These are phyloP conservation scores for Indicator maculatus DNA, from an alignment of 2,113 vertebrate species.

Conservation along the genomic window DNA sequence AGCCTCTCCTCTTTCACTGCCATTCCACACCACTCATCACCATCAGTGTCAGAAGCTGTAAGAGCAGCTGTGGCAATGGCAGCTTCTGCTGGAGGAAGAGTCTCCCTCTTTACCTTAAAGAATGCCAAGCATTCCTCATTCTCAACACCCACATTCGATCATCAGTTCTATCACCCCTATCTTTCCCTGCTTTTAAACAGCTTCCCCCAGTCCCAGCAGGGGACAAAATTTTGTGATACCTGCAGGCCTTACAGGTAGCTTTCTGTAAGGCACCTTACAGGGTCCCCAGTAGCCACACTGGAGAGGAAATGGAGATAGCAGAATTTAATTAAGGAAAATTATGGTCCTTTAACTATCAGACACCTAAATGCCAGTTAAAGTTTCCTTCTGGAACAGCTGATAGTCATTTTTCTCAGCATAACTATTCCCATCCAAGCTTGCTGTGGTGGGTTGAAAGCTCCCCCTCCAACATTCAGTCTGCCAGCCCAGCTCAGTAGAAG, in stretches of 20 bases:
- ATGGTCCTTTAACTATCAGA: neutral
- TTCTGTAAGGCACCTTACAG: neutral
- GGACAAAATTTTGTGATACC: neutral
- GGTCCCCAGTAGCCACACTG: neutral
- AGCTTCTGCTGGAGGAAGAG: conserved; percentile 61
- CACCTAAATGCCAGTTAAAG: neutral
- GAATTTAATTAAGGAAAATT: neutral
- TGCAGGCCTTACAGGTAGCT: neutral
- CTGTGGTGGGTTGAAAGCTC: no score
- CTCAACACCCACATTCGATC: conserved; percentile 65
- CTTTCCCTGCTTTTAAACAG: conserved; percentile 23
- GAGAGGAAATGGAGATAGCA: neutral
- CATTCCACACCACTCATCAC: conserved; percentile 65
- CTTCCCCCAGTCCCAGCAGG: neutral
- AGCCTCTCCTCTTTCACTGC: conserved; percentile 66
- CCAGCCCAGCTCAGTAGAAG: no score
- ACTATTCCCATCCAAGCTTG: no score
- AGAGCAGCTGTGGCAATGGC: conserved; percentile 66
- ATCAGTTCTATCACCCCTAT: conserved; percentile 35
- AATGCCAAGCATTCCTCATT: conserved; percentile 74
- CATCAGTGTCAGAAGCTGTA: conserved; percentile 72
- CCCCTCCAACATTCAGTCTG: no score
- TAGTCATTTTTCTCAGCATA: neutral
- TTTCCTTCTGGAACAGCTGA: neutral
- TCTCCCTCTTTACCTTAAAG: conserved; percentile 59